Evolutionary conservation across 2,888 invertebrate genomes (phyloP), one percentile per base, ranked within the genome.

Genomic region (Pterobdella sp.): DNA sequence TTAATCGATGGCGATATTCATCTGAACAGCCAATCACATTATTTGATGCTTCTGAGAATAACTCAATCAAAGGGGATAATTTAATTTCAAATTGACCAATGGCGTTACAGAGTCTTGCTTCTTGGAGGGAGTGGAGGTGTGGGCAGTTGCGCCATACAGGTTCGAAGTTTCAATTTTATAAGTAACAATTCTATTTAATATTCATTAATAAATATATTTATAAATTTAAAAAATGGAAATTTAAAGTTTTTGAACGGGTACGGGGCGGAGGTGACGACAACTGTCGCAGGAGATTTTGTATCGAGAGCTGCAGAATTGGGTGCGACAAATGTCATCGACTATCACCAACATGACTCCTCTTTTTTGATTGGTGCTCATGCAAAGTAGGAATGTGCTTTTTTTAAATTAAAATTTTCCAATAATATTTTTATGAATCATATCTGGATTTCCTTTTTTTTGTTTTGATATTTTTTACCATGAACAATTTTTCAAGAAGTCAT

Each of bases 51-150:
- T n/a, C n/a, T n/a, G n/a, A n/a, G n/a, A n/a, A n/a, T n/a, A n/a
- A n/a, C n/a, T n/a, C n/a, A n/a, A n/a, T n/a, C n/a, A n/a, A n/a
- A n/a, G 14, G n/a, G 1, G 26, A 37, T 68, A 37, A 18, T 18
- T 14, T n/a, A 32, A 56, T 18, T 72, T 7, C n/a, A 0, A 34
- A 22, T n/a, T 3, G 7, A 29, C 42, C 52, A 36, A 32, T 63
- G 32, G 18, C 68, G 29, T 29, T 56, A 14, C 76, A 84, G 88
- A 80, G 88, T 91, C 72, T 86, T 96, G 76, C 88, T 96, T 76
- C 86, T 94, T 76, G 96, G 94, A 1, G 92, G 90, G 66, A 89
- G 94, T 37, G 96, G 96, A 63, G 94, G 94, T 66, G 92, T 94
- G 72, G 96, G 96, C 63, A 90, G 90, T 72, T 86, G 90, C 77